Evolutionary conservation across 1,140 invertebrate genomes (phyloP).

Genomic region (Agraylea sexmaculata): DNA sequence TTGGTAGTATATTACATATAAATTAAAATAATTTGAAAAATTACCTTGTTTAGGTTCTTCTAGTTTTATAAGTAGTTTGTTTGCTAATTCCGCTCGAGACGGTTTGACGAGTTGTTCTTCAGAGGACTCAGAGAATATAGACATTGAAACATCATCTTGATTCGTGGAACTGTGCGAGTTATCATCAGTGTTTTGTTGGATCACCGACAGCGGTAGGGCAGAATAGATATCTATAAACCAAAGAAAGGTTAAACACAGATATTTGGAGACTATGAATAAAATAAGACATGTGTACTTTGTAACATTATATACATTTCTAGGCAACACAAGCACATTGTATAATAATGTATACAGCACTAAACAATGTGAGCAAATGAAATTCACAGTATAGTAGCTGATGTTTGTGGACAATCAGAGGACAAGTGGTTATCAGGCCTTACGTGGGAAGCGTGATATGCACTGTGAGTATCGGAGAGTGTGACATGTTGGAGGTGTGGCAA

Average conservation of each 20-base stretch:
- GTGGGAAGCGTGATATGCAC: no score
- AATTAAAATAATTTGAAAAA: slow-evolving; percentile 2
- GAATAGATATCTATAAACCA: slow-evolving; percentile 15
- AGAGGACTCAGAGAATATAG: slow-evolving; percentile 10
- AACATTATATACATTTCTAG: slow-evolving; percentile 7
- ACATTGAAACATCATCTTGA: neutral
- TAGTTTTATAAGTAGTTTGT: slow-evolving; percentile 37
- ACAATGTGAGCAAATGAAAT: no score
- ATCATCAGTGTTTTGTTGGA: slow-evolving; percentile 13
- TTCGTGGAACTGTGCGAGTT: neutral
- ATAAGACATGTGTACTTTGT: neutral
- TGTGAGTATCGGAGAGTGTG: no score
- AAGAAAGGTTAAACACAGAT: no score
- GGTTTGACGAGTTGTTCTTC: slow-evolving; percentile 24
- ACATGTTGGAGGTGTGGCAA: no score
- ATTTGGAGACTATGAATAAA: no score
- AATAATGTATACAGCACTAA: no score
- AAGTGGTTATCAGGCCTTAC: no score
- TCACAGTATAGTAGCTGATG: no score
- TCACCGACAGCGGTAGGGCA: slow-evolving; percentile 18
- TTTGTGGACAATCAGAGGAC: no score
- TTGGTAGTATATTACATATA: neutral
- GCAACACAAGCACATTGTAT: slow-evolving; percentile 12
- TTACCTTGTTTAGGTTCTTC: slow-evolving; percentile 39
- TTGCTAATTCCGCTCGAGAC: slow-evolving; percentile 32